A percentile compares a stretch with the other conserved stretches of the same genome.
These are phyloP conservation scores for Trichomalopsis sarcophagae DNA, from an alignment of 1,140 invertebrate species.

Conservation along the genomic window DNA sequence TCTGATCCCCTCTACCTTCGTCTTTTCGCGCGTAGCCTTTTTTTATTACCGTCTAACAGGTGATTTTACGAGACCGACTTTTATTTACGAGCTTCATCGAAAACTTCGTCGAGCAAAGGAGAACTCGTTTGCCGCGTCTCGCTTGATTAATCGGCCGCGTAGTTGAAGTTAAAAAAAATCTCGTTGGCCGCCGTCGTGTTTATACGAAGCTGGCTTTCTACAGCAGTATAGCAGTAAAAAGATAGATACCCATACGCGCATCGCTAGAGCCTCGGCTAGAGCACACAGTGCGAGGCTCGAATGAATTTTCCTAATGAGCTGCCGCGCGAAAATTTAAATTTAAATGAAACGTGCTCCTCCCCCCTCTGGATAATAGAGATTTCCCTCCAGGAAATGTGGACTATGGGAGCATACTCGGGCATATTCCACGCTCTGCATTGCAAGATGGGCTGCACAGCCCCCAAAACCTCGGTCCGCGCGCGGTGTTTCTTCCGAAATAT, in stretches of 20 bases:
- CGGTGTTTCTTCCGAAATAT: slow-evolving; percentile 40
- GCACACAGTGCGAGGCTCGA: slow-evolving; percentile 43
- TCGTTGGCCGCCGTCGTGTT: neutral
- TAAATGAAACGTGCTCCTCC: neutral
- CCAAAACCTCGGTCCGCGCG: neutral
- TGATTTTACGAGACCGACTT: slow-evolving; percentile 37
- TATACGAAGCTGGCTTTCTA: neutral
- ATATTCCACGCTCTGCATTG: slow-evolving; percentile 42
- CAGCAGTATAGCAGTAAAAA: neutral
- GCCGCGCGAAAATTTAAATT: slow-evolving; percentile 52
- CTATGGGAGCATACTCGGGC: neutral
- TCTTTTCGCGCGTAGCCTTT: neutral
- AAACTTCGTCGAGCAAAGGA: slow-evolving; percentile 18
- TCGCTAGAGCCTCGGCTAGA: no score
- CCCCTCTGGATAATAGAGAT: slow-evolving; percentile 41
- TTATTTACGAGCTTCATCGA: slow-evolving; percentile 48
- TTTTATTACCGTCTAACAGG: slow-evolving; percentile 39
- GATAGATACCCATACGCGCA: no score
- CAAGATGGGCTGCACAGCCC: slow-evolving; percentile 32
- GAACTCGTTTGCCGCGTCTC: neutral
- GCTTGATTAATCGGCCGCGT: neutral
- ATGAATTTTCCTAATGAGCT: slow-evolving; percentile 56
- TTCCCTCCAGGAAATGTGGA: slow-evolving; percentile 29
- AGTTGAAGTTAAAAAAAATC: neutral
- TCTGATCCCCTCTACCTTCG: neutral